Percentiles rank a stretch among this genome's conserved stretches.
phyloP scores from a whole-genome alignment of 1,140 invertebrate genomes.

The Bradysia coprophila region DNA sequence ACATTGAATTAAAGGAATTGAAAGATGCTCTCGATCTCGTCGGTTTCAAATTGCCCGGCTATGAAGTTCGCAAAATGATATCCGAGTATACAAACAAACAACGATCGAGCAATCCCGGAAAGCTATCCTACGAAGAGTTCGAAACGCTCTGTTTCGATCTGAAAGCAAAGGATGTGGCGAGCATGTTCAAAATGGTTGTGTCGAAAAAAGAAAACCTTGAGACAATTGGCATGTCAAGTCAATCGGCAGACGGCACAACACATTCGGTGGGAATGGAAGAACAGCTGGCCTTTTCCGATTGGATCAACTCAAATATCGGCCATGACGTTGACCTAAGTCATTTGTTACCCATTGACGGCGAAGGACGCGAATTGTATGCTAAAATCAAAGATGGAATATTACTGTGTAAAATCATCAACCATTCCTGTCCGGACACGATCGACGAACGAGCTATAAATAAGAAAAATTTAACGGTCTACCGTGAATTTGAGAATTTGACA shows the following conservation, averaged over 20 bases:
- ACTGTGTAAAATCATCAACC: slow-evolving; percentile 97
- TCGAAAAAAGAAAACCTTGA: slow-evolving; percentile 87
- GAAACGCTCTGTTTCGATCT: slow-evolving; percentile 76
- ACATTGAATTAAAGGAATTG: slow-evolving; percentile 74
- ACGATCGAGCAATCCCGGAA: slow-evolving; percentile 45
- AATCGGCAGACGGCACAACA: slow-evolving; percentile 82
- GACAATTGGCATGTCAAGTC: slow-evolving; percentile 84
- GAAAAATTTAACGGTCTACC: slow-evolving; percentile 86
- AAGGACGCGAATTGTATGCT: slow-evolving; percentile 78
- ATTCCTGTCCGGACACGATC: slow-evolving; percentile 96
- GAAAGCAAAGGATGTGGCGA: slow-evolving; percentile 75
- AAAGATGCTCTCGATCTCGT: slow-evolving; percentile 76
- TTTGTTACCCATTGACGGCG: slow-evolving; percentile 76
- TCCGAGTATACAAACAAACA: slow-evolving; percentile 66
- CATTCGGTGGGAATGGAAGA: slow-evolving; percentile 90
- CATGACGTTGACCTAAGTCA: slow-evolving; percentile 78
- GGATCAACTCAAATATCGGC: slow-evolving; percentile 90
- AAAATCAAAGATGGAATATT: slow-evolving; percentile 94
- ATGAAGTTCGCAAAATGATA: slow-evolving; percentile 73
- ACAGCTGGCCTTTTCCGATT: slow-evolving; percentile 94
- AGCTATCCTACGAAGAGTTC: slow-evolving; percentile 71
- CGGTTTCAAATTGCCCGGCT: slow-evolving; percentile 86
- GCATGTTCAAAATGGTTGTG: slow-evolving; percentile 80
- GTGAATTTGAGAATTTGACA: slow-evolving; percentile 89
- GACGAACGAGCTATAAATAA: slow-evolving; percentile 97